These are phyloP conservation scores for Elephantulus edwardii DNA, from an alignment of 2,113 vertebrate genomes.

Conservation along the genomic window DNA sequence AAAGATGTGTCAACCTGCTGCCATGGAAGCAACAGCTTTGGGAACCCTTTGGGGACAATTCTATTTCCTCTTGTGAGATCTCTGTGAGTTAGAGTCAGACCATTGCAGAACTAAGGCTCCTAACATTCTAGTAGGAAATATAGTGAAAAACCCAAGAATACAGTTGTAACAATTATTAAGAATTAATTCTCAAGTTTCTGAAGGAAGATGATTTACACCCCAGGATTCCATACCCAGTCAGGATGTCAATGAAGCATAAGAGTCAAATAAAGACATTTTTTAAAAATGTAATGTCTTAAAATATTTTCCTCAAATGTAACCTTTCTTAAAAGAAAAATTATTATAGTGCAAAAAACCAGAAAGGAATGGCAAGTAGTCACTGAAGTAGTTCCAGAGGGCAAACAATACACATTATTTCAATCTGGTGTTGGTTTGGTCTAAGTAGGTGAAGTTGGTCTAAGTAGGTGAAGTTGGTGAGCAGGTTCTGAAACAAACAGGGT, in stretches of 20 bases:
- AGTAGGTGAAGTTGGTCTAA: neutral
- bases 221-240: neutral
- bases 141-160: neutral
- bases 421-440: neutral
- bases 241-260: neutral
- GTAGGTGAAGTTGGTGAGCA: neutral
- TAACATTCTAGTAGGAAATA: neutral
- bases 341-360: neutral
- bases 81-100: neutral
- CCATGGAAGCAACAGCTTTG: neutral
- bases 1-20: neutral
- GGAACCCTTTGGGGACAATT: neutral
- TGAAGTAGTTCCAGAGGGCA: neutral
- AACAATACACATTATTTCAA: neutral
- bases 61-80: neutral
- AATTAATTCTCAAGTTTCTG: neutral
- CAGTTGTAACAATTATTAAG: neutral
- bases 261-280: neutral
- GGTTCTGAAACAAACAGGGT: neutral
- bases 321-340: neutral
- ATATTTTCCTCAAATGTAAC: neutral
- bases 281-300: neutral
- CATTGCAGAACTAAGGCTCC: neutral
- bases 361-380: neutral
- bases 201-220: neutral